phyloP scores from a whole-genome alignment of 35 echinoderm and acorn worm species.

The Apostichopus californicus region DNA sequence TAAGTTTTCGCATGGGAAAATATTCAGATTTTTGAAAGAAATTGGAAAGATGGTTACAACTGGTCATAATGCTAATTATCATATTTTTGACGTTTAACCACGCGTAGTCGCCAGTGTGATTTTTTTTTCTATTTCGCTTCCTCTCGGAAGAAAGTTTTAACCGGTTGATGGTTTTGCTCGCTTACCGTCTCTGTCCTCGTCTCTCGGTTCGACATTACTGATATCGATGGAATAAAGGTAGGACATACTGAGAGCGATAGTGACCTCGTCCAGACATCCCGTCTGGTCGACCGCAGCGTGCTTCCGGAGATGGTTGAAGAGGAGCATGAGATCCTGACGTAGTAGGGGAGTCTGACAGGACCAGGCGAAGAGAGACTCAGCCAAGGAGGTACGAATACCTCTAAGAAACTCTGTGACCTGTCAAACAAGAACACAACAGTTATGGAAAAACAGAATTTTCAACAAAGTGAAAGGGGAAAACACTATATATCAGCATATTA shows the following conservation, averaged over 20 bases:
- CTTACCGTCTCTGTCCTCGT: constrained; percentile 64
- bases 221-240: constrained; percentile 67
- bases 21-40: too few relatives aligned
- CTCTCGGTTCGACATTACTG: constrained; percentile 32
- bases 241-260: constrained; percentile 72
- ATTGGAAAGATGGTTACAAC: too few relatives aligned
- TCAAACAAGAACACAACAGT: too few relatives aligned
- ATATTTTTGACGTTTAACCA: too few relatives aligned
- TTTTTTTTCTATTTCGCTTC: too few relatives aligned
- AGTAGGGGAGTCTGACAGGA: constrained; percentile 76
- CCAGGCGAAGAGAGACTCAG: constrained; percentile 83
- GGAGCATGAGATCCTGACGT: constrained; percentile 57
- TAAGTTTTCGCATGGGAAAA: too few relatives aligned
- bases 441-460: too few relatives aligned
- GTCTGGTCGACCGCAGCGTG: constrained; percentile 52
- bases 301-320: constrained; percentile 65
- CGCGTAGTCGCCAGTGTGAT: too few relatives aligned
- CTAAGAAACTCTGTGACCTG: constrained; percentile 65
- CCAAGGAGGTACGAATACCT: constrained; percentile 74
- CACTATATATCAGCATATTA: too few relatives aligned
- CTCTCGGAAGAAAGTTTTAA: too few relatives aligned
- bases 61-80: too few relatives aligned
- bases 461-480: too few relatives aligned
- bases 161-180: not conserved
- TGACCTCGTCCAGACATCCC: constrained; percentile 68